Evolutionary conservation across 2,113 vertebrate genomes (phyloP), one percentile per base, ranked within the genome.

Genomic region (Scomber japonicus): DNA sequence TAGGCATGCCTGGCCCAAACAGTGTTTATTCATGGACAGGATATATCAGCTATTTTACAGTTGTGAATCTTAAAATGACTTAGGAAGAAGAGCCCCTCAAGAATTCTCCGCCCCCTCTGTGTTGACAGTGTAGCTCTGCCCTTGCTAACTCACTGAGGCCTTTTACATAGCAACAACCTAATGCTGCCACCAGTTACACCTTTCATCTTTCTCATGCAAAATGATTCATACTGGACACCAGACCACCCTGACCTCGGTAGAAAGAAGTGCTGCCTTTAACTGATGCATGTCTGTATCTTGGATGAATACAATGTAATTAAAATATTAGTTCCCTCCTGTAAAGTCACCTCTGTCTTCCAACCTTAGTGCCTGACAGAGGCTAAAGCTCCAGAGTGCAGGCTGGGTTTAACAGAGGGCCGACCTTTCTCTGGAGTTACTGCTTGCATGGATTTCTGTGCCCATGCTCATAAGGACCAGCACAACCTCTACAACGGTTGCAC

Each of bases 361-460:
- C 64, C 27, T 71, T 82, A 99, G 98, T 97, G 98, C 80, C 92
- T 90, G 84, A 92, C 96, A 0, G 98, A 99, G 93, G 83, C 94
- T 0, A 75, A 93, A 40, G 98, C 97, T 0, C 95, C 96, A 0
- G 97, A 99, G 40, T 99, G 98, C 90, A 95, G 98, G 50, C 93
- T 99, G 66, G 98, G 98, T 16, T 89, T 97, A 88, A 96, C 97
- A 86, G 98, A 98, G 75, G 98, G 98, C 46, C 93, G 97, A 71
- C 98, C 98, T 0, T 99, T 99, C 90, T 99, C 98, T 0, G 98
- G 98, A 21, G 96, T 99, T 86, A 99, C 98, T 0, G 98, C 98
- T 3, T 99, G 98, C 89, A 98, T 99, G 98, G 98, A 99, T 84
- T 99, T 99, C 94, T 99, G 98, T 40, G 98, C 98, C 66, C 98